These are phyloP conservation scores for Sebastes ruberrimus DNA, from an alignment of 2,797 vertebrate genomes.

Conservation along the genomic window DNA sequence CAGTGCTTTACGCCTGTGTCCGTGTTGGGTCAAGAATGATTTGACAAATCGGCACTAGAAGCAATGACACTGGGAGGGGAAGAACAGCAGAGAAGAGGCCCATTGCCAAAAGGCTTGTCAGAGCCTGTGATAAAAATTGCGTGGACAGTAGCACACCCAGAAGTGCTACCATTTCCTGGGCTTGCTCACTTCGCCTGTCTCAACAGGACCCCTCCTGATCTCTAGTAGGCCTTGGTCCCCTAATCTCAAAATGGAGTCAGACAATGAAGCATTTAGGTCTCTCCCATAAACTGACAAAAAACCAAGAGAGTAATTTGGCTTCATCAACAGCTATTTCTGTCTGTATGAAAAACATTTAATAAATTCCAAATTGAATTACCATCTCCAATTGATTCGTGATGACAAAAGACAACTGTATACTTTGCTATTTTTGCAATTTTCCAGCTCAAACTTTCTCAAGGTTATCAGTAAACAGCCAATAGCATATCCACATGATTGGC, in stretches of 20 bases:
- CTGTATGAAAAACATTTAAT: not conserved
- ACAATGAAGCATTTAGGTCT: not conserved
- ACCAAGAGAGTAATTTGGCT: not conserved
- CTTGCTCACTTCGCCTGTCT: constrained; percentile 71
- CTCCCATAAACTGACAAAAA: not conserved
- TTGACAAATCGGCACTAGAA: constrained; percentile 59
- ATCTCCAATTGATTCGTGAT: not conserved
- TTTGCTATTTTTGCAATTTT: constrained; percentile 8
- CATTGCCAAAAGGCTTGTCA: constrained; percentile 74
- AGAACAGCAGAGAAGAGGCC: constrained; percentile 44
- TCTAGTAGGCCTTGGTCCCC: constrained; percentile 14
- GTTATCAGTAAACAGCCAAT: constrained; percentile 22
- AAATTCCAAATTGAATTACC: not conserved
- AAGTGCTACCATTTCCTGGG: constrained; percentile 61
- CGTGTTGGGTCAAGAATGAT: constrained; percentile 51
- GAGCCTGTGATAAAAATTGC: constrained; percentile 68
- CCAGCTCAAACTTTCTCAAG: constrained; percentile 13
- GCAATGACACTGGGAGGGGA: constrained; percentile 38
- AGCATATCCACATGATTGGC: constrained; percentile 45
- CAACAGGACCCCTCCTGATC: constrained; percentile 68
- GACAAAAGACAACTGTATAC: not conserved
- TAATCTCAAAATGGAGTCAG: constrained; percentile 55
- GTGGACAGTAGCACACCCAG: constrained; percentile 72
- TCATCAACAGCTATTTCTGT: not conserved
- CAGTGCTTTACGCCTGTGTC: constrained; percentile 18